Percentiles rank a stretch among this genome's conserved stretches.
Conservation (phyloP, 1,140 invertebrate genomes). For the Leguminivora glycinivorella region DNA sequence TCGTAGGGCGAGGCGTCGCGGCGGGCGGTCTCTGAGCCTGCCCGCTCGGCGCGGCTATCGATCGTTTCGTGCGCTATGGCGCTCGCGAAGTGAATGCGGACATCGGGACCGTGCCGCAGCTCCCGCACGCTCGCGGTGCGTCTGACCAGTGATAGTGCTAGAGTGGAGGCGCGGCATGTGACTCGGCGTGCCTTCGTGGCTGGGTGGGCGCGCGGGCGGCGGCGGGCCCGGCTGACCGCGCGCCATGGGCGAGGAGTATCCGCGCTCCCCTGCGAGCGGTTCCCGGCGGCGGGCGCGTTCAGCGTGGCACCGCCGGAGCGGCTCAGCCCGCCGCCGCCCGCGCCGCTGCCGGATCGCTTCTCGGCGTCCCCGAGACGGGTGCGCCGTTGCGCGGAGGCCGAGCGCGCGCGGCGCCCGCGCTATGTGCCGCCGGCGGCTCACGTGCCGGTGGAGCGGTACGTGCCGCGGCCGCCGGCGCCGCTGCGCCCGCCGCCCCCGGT, state of each 20-base stretch:
- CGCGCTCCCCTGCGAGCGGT: slow-evolving; percentile 77
- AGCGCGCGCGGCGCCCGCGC: slow-evolving; percentile 74
- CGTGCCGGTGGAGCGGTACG: slow-evolving; percentile 84
- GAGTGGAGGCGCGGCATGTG: slow-evolving; percentile 66
- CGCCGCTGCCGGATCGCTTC: slow-evolving; percentile 73
- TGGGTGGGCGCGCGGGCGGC: slow-evolving; percentile 67
- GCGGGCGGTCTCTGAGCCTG: slow-evolving; percentile 66
- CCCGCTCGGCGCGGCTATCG: slow-evolving; percentile 74
- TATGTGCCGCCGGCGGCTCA: slow-evolving; percentile 84
- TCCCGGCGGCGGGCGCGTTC: slow-evolving; percentile 78
- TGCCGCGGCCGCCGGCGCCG: slow-evolving; percentile 81
- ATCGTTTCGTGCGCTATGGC: slow-evolving; percentile 68
- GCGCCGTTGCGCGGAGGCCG: slow-evolving; percentile 68
- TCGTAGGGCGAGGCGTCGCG: slow-evolving; percentile 49
- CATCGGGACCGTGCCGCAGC: slow-evolving; percentile 63
- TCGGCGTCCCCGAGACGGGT: slow-evolving; percentile 79
- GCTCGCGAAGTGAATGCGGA: slow-evolving; percentile 74
- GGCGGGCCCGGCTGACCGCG: slow-evolving; percentile 66
- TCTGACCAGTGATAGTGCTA: slow-evolving; percentile 56
- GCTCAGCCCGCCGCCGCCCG: slow-evolving; percentile 74
- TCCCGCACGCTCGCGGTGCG: slow-evolving; percentile 49
- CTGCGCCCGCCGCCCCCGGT: slow-evolving; percentile 72
- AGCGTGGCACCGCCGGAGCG: slow-evolving; percentile 75
- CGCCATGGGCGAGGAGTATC: slow-evolving; percentile 78
- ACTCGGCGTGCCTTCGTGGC: slow-evolving; percentile 51